A percentile compares a stretch with the other conserved stretches of the same genome.
Conservation (phyloP, 2,888 invertebrate genomes). For the Eristalis pertinax region DNA sequence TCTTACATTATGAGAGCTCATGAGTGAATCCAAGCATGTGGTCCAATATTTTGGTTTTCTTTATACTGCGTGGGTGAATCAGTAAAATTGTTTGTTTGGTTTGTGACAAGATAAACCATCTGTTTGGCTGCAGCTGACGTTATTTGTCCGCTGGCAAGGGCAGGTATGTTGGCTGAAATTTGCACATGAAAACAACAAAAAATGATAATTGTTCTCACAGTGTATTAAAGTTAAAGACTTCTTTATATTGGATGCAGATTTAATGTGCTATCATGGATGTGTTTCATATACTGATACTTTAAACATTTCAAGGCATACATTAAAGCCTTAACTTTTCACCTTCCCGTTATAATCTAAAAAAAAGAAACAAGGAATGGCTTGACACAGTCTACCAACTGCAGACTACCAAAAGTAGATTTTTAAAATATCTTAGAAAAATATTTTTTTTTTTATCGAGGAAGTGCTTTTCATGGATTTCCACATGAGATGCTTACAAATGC, state of each 20-base stretch:
- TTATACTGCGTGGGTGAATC: slow-evolving; percentile 41
- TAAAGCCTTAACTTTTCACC: too few relatives aligned
- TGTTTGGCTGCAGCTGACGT: slow-evolving; percentile 36
- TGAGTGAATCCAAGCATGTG: slow-evolving; percentile 56
- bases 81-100: slow-evolving; percentile 33
- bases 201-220: background rate
- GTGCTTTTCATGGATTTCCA: too few relatives aligned
- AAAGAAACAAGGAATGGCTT: too few relatives aligned
- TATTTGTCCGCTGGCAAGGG: slow-evolving; percentile 13
- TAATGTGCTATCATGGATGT: background rate
- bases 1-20: slow-evolving; percentile 58
- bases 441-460: too few relatives aligned
- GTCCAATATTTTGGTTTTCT: slow-evolving; percentile 57
- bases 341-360: too few relatives aligned
- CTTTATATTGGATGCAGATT: background rate
- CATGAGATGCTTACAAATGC: too few relatives aligned
- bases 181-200: background rate
- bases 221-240: too few relatives aligned
- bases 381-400: too few relatives aligned
- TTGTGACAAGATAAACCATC: slow-evolving; percentile 55
- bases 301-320: background rate
- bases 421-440: too few relatives aligned
- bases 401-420: too few relatives aligned
- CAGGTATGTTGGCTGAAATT: background rate
- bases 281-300: too few relatives aligned